Conservation (phyloP, 2,888 invertebrate genomes). For the Pimpla rufipes region DNA sequence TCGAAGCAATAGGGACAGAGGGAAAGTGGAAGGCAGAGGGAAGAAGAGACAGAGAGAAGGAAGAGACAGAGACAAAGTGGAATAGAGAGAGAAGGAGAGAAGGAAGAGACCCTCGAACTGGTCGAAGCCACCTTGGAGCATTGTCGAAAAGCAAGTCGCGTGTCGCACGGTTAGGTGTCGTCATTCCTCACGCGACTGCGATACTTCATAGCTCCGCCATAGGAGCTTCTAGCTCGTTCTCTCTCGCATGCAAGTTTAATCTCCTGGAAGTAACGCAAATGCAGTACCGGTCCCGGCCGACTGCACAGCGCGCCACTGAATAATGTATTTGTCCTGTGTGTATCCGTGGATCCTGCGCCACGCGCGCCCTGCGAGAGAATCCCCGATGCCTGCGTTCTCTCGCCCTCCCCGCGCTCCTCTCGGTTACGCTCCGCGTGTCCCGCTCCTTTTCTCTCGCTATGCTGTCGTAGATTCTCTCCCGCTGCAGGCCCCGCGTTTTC, state of each 20-base stretch:
- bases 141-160: conserved; percentile 82
- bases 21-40: too few relatives aligned
- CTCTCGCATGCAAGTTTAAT: conserved; percentile 83
- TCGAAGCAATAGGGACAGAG: too few relatives aligned
- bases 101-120: conserved; percentile 52
- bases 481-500: background rate
- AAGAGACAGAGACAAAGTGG: background rate
- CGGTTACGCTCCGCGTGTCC: too few relatives aligned
- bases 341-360: conserved; percentile 72
- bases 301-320: conserved; percentile 72
- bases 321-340: conserved; percentile 79
- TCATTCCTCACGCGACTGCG: conserved; percentile 69
- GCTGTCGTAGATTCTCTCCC: background rate
- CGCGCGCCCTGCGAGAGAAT: conserved; percentile 10
- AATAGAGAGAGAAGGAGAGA: conserved; percentile 1
- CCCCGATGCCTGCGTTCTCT: background rate
- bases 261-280: conserved; percentile 84
- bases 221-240: conserved; percentile 58
- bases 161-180: conserved; percentile 75
- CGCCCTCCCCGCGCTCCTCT: background rate
- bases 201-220: conserved; percentile 80
- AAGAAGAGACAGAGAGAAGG: background rate
- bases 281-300: conserved; percentile 69
- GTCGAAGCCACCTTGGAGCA: conserved; percentile 65
- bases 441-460: background rate